Base-by-base conservation (phyloP, 2,113 vertebrate species). In the Cranoglanis bouderius region DNA sequence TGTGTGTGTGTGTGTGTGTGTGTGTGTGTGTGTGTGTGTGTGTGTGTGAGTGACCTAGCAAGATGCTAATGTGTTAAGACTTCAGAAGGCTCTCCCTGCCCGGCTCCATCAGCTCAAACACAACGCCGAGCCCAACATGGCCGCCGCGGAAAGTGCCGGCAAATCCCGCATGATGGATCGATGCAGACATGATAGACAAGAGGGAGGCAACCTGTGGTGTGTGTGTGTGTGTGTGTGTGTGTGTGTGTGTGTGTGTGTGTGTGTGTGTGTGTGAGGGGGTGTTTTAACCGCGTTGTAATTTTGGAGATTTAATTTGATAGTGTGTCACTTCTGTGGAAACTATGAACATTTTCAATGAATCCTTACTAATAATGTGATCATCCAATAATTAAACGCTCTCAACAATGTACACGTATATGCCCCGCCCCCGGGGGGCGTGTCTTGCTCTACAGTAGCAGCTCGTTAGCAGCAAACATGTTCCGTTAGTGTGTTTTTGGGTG, bases 71-170 rank as follows among this genome's bases (percentile, higher is more conserved):
- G 97, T 94, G 90, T 97, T 97, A 96, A 96, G 97, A 98, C 97
- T 98, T 97, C 97, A 97, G 95, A 97, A 96, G 94, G 94, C 96
- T 94, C 83, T 78, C 89, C 72, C 91, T 93, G 88, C 85, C 0
- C 93, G 96, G 94, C 94, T 95, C 97, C 96, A 98, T 98, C 98
- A 98, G 98, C 98, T 97, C 97, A 96, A 97, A 98, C 97, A 96
- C 96, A 96, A 95, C 95, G 96, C 95, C 96, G 96, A 97, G 97
- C 96, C 97, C 96, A 96, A 91, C 95, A 96, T 96, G 96, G 96
- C 96, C 95, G 95, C 96, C 95, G 96, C 96, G 95, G 96, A 96
- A 94, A 93, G 96, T 95, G 92, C 67, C 94, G 94, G 92, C 96
- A 95, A 98, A 99, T 98, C 97, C 97, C 95, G 93, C 94, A 95